Conservation (phyloP, 1,140 invertebrate species). For the Drosophila auraria region DNA sequence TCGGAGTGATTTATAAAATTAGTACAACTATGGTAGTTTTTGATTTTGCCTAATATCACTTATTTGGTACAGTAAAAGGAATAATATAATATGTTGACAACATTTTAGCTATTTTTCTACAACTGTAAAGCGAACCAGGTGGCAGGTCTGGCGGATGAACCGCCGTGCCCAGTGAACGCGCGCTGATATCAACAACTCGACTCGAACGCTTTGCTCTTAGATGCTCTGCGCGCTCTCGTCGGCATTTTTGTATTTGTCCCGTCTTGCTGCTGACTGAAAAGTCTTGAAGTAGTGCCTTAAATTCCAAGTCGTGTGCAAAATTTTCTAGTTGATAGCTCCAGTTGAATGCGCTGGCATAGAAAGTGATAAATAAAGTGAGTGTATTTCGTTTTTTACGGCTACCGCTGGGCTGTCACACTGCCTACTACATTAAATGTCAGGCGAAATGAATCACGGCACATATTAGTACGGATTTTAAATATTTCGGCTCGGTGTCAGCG, state of each 20-base stretch:
- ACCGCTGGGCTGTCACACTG: constrained; percentile 28
- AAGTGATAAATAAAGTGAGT: constrained; percentile 59
- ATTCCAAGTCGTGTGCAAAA: constrained; percentile 49
- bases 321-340: constrained; percentile 42
- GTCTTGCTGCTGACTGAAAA: constrained; percentile 49
- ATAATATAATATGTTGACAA: too few species aligned
- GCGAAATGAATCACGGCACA: constrained; percentile 59
- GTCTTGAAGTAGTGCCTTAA: constrained; percentile 41
- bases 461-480: constrained; percentile 6
- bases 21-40: too few species aligned
- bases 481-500: constrained; percentile 28
- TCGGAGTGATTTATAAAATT: not conserved
- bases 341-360: constrained; percentile 41
- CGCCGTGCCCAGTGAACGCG: not conserved
- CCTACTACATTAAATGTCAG: constrained; percentile 56
- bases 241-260: constrained; percentile 44
- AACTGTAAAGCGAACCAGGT: not conserved
- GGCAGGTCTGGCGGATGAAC: constrained; percentile 3
- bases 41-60: too few species aligned
- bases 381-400: constrained; percentile 52
- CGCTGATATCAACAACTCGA: constrained; percentile 28
- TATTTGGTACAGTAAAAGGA: too few species aligned
- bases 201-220: constrained; percentile 28
- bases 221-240: constrained; percentile 43
- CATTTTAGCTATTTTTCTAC: not conserved